Percentiles rank a stretch among this genome's conserved stretches.
These are phyloP conservation scores for Phyllopteryx taeniolatus DNA, from an alignment of 2,113 vertebrate genomes.

Conservation along the genomic window DNA sequence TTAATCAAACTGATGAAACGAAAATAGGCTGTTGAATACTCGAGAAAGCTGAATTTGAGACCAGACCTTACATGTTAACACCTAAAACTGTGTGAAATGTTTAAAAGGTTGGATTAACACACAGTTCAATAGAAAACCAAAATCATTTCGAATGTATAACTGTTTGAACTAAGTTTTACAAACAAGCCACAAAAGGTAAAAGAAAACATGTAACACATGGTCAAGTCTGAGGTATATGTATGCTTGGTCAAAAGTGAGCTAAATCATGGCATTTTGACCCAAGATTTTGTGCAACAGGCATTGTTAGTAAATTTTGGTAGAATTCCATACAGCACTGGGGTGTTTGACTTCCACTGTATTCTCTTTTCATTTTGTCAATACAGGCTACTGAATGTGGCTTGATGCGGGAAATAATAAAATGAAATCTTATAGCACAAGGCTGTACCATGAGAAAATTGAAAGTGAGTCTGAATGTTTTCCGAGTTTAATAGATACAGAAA, in stretches of 20 bases:
- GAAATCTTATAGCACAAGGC: not conserved
- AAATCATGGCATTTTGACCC: not conserved
- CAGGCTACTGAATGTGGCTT: not conserved
- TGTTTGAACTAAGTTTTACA: not conserved
- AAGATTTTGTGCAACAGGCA: not conserved
- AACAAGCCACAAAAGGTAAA: not conserved
- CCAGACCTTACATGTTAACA: too few species aligned
- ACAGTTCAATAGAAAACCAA: too few species aligned
- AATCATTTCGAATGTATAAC: too few species aligned
- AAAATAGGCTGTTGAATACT: too few species aligned
- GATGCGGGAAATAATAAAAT: not conserved
- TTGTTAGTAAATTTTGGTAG: not conserved
- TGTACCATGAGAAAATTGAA: not conserved
- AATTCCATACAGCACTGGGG: not conserved
- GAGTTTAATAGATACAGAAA: constrained; percentile 36
- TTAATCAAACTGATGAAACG: too few species aligned
- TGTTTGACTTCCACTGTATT: not conserved
- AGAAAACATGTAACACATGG: not conserved
- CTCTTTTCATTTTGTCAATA: not conserved
- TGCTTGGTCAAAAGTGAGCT: not conserved
- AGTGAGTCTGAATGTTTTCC: not conserved
- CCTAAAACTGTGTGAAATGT: too few species aligned
- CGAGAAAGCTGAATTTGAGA: too few species aligned
- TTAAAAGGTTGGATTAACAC: too few species aligned
- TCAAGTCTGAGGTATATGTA: too few species aligned